Evolutionary conservation across 2,888 invertebrate species (phyloP).

Genomic region (Clunio marinus): DNA sequence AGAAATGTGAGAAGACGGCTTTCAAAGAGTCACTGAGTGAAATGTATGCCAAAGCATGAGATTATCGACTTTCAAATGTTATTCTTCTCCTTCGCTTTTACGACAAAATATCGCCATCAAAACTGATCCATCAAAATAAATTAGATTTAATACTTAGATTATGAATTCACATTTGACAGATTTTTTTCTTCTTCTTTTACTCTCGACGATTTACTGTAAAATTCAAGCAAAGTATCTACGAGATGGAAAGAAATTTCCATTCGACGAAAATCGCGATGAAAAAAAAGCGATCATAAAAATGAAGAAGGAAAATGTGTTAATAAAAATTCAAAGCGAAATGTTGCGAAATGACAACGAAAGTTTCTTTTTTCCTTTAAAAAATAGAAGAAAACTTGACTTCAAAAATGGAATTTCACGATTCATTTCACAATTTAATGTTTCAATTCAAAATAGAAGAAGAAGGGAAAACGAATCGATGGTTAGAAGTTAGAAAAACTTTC

Average conservation of each 20-base stretch:
- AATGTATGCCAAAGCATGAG: conserved; percentile 11
- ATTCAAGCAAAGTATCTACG: not conserved
- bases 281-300: conserved; percentile 23
- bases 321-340: conserved; percentile 16
- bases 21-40: not conserved
- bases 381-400: not conserved
- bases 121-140: conserved; percentile 30
- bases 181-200: not conserved
- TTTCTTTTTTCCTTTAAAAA: not conserved
- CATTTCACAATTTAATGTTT: conserved; percentile 38
- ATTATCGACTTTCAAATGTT: not conserved
- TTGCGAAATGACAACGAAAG: conserved; percentile 4
- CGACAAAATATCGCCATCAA: conserved; percentile 25
- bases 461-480: not conserved
- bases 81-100: not conserved
- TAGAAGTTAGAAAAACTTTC: conserved; percentile 15
- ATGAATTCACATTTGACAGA: conserved; percentile 34
- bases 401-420: conserved; percentile 33
- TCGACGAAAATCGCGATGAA: not conserved
- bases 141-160: conserved; percentile 16
- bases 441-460: conserved; percentile 8
- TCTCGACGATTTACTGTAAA: not conserved
- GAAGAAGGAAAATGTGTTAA: conserved; percentile 26
- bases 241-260: not conserved
- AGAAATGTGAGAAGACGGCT: conserved; percentile 1